A percentile compares a stretch with the other conserved stretches of the same genome.
These are phyloP conservation scores for Oasisia sp. DNA, from an alignment of 2,888 invertebrate species.

Conservation along the genomic window DNA sequence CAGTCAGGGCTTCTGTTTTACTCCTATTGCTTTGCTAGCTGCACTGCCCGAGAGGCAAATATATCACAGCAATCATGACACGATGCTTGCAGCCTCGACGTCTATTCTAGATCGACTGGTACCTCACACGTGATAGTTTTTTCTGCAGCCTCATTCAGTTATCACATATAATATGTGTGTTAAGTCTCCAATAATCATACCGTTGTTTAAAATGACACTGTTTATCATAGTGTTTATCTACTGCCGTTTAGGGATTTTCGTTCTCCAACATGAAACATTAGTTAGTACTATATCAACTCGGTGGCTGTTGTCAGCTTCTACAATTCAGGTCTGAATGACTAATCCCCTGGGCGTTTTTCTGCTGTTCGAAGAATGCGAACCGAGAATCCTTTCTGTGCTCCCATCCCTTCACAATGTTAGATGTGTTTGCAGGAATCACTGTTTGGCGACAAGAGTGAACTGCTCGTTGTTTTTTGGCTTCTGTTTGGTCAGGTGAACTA, in stretches of 20 bases:
- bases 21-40: not conserved
- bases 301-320: not conserved
- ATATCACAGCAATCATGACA: not conserved
- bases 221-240: not conserved
- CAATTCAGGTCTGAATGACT: not conserved
- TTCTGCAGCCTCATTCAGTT: not conserved
- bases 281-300: not conserved
- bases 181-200: not conserved
- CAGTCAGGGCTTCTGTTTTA: not conserved
- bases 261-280: not conserved
- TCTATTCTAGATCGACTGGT: not conserved
- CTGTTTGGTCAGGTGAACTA: not conserved
- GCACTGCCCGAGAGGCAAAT: not conserved
- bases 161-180: not conserved
- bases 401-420: not conserved
- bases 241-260: not conserved
- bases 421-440: not conserved
- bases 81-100: not conserved
- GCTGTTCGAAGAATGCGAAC: not conserved
- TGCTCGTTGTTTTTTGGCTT: not conserved
- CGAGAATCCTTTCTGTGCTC: not conserved
- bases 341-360: slow-evolving; percentile 8
- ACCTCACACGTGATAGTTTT: not conserved
- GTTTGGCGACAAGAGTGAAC: not conserved
- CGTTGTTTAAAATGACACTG: not conserved